A percentile compares a stretch with the other conserved stretches of the same genome.
phyloP scores from a whole-genome alignment of 1,140 invertebrate species.

The Hormaphis cornu region DNA sequence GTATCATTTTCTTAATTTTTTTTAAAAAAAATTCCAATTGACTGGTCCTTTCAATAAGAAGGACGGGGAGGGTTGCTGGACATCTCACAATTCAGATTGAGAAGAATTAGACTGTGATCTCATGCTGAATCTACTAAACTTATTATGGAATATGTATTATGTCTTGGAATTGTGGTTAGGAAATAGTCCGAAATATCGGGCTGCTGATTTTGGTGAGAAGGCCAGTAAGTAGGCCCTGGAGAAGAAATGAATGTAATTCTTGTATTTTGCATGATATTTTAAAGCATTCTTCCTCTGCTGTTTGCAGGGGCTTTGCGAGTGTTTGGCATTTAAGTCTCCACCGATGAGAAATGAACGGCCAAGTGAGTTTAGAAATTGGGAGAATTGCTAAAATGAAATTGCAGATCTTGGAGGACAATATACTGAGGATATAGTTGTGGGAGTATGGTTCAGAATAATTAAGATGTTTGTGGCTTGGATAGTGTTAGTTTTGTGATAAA shows the following conservation, averaged over 20 bases:
- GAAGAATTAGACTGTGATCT: constrained; percentile 36
- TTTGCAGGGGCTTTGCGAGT: constrained; percentile 36
- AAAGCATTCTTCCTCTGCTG: constrained; percentile 37
- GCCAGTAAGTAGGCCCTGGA: constrained; percentile 43
- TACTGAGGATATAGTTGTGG: not conserved
- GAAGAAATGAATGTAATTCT: constrained; percentile 34
- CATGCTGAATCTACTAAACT: constrained; percentile 33
- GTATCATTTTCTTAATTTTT: no score
- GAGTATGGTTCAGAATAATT: not conserved
- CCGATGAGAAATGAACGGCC: constrained; percentile 39
- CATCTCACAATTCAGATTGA: not conserved
- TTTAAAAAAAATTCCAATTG: no score
- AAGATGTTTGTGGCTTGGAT: constrained; percentile 1
- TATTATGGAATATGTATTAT: not conserved
- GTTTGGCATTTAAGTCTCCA: constrained; percentile 17
- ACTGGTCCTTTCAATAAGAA: not conserved
- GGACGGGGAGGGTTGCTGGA: not conserved
- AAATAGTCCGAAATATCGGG: constrained; percentile 41
- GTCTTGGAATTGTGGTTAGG: constrained; percentile 34
- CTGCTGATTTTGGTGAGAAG: constrained; percentile 38
- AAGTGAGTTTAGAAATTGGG: constrained; percentile 38
- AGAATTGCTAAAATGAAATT: constrained; percentile 38
- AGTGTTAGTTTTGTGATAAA: not conserved
- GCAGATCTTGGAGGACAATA: constrained; percentile 35
- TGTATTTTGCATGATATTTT: constrained; percentile 35